Percentiles rank a stretch among this genome's conserved stretches.
phyloP scores from a whole-genome alignment of 1,140 invertebrate species.

The Drosophila sechellia region DNA sequence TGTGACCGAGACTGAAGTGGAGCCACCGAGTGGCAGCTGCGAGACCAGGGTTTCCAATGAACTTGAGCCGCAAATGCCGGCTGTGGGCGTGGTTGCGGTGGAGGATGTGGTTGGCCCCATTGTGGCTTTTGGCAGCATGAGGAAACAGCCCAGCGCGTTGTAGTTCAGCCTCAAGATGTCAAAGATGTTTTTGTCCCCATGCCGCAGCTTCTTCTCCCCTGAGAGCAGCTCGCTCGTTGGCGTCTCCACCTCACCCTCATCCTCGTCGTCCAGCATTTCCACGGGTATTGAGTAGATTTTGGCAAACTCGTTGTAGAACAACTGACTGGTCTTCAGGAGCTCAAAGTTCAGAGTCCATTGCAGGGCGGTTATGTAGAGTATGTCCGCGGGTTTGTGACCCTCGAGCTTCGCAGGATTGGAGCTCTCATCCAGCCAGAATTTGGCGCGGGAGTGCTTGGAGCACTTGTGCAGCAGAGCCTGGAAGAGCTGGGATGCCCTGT shows the following conservation, averaged over 20 bases:
- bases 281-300: slow-evolving; percentile 79
- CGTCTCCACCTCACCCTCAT: slow-evolving; percentile 25
- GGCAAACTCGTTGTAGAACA: slow-evolving; percentile 79
- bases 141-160: slow-evolving; percentile 76
- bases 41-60: slow-evolving; percentile 71
- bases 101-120: slow-evolving; percentile 33
- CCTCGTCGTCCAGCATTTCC: slow-evolving; percentile 61
- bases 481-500: slow-evolving; percentile 63
- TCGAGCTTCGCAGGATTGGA: slow-evolving; percentile 14
- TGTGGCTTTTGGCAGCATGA: slow-evolving; percentile 73
- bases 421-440: slow-evolving; percentile 69
- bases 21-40: slow-evolving; percentile 34
- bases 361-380: slow-evolving; percentile 72
- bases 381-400: slow-evolving; percentile 68
- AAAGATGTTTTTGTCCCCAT: slow-evolving; percentile 74
- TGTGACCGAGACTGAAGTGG: slow-evolving; percentile 54
- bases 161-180: slow-evolving; percentile 79
- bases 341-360: slow-evolving; percentile 81
- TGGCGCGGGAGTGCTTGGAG: slow-evolving; percentile 30
- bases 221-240: slow-evolving; percentile 2
- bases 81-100: slow-evolving; percentile 32
- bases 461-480: slow-evolving; percentile 58
- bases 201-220: slow-evolving; percentile 56
- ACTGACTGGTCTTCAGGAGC: slow-evolving; percentile 74
- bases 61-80: slow-evolving; percentile 63